Evolutionary conservation across 2,113 vertebrate species (phyloP), one percentile per base, ranked within the genome.

Genomic region (Calypte anna): DNA sequence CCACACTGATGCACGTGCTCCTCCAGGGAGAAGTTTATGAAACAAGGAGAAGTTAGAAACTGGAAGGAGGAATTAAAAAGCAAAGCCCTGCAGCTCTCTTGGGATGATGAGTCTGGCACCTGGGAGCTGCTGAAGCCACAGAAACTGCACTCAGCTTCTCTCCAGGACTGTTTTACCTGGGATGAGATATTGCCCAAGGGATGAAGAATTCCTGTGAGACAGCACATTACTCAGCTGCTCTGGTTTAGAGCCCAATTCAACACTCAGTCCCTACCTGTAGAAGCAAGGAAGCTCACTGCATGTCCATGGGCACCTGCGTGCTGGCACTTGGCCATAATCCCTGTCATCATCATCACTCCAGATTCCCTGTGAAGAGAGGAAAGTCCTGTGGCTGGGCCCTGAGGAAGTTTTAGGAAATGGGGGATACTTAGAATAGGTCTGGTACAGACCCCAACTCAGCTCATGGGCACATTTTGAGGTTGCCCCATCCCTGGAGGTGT

Each of bases 381-480:
- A 63, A 89, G 48, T 2, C 2, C 0, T 31, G 13, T 31, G 38
- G 40, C 40, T 40, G 40, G 40, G 40, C 40, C 2, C 0, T 31
- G 13, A 27, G 38, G 46, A 2, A 1, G 5, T 82, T 30, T 36
- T 9, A 38, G 72, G 51, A 68, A 33, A 90, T 77, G 44, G 10
- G 7, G 33, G 38, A 27, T 25, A 10, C 9, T n/a, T 72, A 21
- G 40, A 64, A 19, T 30, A 40, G 59, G 5, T 5, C 33, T 18
- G 25, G 30, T 66, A 58, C 44, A 78, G 83, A 75, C 20, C 68
- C 36, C 57, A 8, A 1, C 44, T 51, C 28, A 31, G 28, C 61
- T 67, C 0, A 0, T 0, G 12, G 12, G 5, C 22, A 50, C 24
- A 23, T 50, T 50, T 50, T 50, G 48, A 11, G 48, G 48, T 23